Base-by-base conservation (phyloP, 2,113 vertebrate genomes). In the Melospiza melodia region DNA sequence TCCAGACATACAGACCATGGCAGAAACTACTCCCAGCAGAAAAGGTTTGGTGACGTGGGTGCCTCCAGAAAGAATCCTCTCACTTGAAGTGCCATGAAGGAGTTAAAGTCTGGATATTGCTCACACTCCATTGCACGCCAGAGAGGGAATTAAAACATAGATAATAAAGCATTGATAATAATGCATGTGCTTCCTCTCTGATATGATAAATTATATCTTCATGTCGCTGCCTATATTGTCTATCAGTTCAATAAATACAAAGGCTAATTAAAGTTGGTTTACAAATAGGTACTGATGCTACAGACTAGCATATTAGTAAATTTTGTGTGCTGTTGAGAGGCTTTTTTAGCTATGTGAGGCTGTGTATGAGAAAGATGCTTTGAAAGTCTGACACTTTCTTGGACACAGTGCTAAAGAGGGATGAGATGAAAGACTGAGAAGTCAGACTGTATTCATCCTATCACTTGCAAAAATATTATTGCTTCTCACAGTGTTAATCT, bases 401-500 rank as follows among this genome's bases (percentile, higher is more conserved):
- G 28, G n/a, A 80, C 66, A 65, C 11, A n/a, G 2, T 25, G 6
- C 28, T 85, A 82, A 90, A 68, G 20, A 65, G 1, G 14, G 31
- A 87, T 82, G 49, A 89, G 48, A 87, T 2, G 28, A 79, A 87
- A 80, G 37, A n/a, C 58, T 78, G n/a, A 79, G n/a, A 85, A 91
- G 79, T 69, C 23, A 23, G 61, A 28, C 30, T 69, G 7, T 41
- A 61, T 79, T 54, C 69, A n/a, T 66, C 51, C 14, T 73, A 73
- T 31, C 4, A 1, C 41, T 80, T 58, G 15, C 20, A 71, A 86
- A 88, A 80, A 71, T 62, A 49, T 62, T 91, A 73, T 76, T 90
- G n/a, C 11, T 90, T 89, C 59, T 77, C 77, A 37, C 5, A 37
- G 46, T 15, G 30, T 87, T 84, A 89, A 68, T 91, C 71, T 66